Evolutionary conservation across 2,888 invertebrate species (phyloP), one percentile per base, ranked within the genome.

Genomic region (Argyra leucocephala): DNA sequence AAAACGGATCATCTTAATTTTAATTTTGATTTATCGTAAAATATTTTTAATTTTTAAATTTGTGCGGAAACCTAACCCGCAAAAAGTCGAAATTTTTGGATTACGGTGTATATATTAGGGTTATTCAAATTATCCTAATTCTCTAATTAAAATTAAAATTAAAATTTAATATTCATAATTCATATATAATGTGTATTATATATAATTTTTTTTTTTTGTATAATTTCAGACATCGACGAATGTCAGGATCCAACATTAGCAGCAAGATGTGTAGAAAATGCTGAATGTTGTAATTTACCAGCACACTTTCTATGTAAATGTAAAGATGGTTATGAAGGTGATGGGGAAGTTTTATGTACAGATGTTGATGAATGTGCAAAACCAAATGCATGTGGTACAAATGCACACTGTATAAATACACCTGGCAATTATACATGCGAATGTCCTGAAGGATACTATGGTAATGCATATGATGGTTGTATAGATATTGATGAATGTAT

Each of bases 261-360:
- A 57, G 86, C 89, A 67, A 85, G 91, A 74, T 96, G 95, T 81
- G 94, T 93, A 68, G 84, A 87, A 78, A 93, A 96, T 80, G 91
- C 95, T 59, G 94, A 94, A 79, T 96, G 96, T 80, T 95, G 95
- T 78, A 96, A 96, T 82, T 82, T 95, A 73, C 95, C 95, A 62
- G 91, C 94, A 72, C 93, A 93, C 83, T 96, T 93, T 81, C 87
- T 93, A 72, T 96, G 96, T 83, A 94, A 93, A 83, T 96, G 96
- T 81, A 88, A 89, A 74, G 86, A 91, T 67, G 95, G 95, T 66
- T 96, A 88, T 75, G 89, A 90, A 79, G 95, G 95, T 68, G 92
- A 95, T 73, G 95, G 94, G 58, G 93, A 94, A 82, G 88, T 87
- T 72, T 86, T 88, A 76, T 96, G 95, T 81, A 82, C 85, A 81